Percentiles rank a stretch among this genome's conserved stretches.
These are phyloP conservation scores for Chelidonichthys spinosus DNA, from an alignment of 2,797 vertebrate species.

Conservation along the genomic window DNA sequence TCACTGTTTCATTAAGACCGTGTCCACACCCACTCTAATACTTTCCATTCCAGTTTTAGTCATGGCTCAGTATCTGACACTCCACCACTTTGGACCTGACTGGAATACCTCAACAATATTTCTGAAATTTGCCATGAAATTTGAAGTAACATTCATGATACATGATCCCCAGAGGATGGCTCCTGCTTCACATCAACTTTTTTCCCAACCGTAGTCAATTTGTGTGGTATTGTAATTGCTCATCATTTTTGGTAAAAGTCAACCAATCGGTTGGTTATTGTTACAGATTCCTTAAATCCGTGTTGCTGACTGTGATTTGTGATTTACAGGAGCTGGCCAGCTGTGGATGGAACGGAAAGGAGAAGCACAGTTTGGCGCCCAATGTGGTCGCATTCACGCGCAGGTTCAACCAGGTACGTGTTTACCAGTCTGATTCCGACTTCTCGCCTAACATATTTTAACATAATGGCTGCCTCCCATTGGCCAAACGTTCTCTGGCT, in stretches of 20 bases:
- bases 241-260: too few relatives aligned
- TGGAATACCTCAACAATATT: not conserved
- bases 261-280: not conserved
- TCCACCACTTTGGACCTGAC: too few relatives aligned
- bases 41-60: not conserved
- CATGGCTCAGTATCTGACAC: not conserved
- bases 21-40: not conserved
- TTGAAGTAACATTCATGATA: not conserved
- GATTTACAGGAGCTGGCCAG: conserved; percentile 90
- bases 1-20: not conserved
- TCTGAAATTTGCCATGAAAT: not conserved
- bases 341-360: conserved; percentile 97
- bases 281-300: not conserved
- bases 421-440: too few relatives aligned
- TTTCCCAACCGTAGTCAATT: too few relatives aligned
- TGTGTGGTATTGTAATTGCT: too few relatives aligned
- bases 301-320: conserved; percentile 1
- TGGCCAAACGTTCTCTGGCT: too few relatives aligned
- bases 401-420: conserved; percentile 94
- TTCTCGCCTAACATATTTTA: too few relatives aligned
- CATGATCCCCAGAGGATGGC: not conserved
- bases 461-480: too few relatives aligned
- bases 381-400: conserved; percentile 97
- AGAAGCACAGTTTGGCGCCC: conserved; percentile 94
- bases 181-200: not conserved